These are phyloP conservation scores for Typhlomys cinereus DNA, from an alignment of 2,113 vertebrate species.

Conservation along the genomic window DNA sequence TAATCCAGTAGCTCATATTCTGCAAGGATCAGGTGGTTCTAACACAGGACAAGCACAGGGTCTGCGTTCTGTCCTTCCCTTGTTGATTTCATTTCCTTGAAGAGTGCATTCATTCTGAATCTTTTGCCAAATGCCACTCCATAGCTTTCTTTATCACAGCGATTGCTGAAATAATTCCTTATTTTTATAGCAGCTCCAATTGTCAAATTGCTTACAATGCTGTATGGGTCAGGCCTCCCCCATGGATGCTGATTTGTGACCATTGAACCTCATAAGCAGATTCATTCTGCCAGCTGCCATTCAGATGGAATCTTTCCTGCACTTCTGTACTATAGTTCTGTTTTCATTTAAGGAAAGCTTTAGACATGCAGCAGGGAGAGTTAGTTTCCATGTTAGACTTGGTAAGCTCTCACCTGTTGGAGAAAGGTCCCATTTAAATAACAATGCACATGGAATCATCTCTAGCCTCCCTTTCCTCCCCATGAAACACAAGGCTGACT, in stretches of 20 bases:
- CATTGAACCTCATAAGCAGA: background rate
- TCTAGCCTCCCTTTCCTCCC: background rate
- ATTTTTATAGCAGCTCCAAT: constrained; percentile 33
- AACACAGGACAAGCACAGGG: background rate
- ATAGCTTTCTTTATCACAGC: constrained; percentile 33
- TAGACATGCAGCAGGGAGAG: background rate
- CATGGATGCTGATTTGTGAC: constrained; percentile 10
- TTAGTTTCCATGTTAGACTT: background rate
- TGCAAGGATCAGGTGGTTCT: background rate
- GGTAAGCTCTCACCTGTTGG: background rate
- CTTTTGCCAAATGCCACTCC: constrained; percentile 39
- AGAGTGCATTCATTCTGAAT: constrained; percentile 18
- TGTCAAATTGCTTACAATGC: constrained; percentile 32
- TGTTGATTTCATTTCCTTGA: constrained; percentile 57
- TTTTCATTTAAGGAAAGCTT: background rate
- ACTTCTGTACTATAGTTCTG: background rate
- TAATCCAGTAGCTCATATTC: background rate
- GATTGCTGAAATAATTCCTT: constrained; percentile 46
- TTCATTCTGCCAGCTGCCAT: background rate
- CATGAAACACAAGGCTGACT: background rate
- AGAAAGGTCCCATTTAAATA: background rate
- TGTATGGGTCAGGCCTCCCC: background rate
- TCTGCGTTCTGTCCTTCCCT: constrained; percentile 5
- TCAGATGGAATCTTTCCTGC: background rate
- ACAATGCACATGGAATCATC: background rate